Conservation (phyloP, 2,113 vertebrate genomes). For the Mesitornis unicolor region DNA sequence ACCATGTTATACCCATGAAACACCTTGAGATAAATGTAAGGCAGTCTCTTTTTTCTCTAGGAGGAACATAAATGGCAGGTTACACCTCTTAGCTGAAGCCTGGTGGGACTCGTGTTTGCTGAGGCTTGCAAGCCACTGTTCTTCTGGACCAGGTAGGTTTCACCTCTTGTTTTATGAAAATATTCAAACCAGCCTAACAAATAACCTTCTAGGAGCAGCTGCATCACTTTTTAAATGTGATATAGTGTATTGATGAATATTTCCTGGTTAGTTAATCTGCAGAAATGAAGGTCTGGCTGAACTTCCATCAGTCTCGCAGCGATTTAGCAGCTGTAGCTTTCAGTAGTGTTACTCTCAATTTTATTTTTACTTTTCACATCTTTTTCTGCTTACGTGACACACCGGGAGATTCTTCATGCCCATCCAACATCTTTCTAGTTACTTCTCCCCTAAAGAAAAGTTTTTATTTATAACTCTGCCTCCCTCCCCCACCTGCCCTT, state of each 20-base stretch:
- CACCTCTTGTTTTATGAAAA: not conserved
- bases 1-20: fast-evolving
- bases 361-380: not conserved
- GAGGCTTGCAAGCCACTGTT: fast-evolving
- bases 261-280: not conserved
- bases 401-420: not conserved
- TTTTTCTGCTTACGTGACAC: not conserved
- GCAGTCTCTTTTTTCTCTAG: too few relatives aligned
- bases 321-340: not conserved
- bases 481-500: constrained; percentile 67
- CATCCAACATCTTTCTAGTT: not conserved
- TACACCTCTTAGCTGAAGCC: not conserved
- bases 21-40: not conserved
- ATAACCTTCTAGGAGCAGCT: fast-evolving
- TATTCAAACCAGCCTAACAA: fast-evolving
- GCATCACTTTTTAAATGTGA: fast-evolving
- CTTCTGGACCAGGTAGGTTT: not conserved
- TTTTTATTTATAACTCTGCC: constrained; percentile 60
- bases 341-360: not conserved
- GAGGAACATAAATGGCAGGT: fast-evolving
- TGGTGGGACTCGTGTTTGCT: fast-evolving
- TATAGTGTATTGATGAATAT: fast-evolving
- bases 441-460: constrained; percentile 49
- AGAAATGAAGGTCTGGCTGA: not conserved
- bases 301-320: not conserved